Evolutionary conservation across 2,888 invertebrate genomes (phyloP), one percentile per base, ranked within the genome.

Genomic region (Pherbina coryleti): DNA sequence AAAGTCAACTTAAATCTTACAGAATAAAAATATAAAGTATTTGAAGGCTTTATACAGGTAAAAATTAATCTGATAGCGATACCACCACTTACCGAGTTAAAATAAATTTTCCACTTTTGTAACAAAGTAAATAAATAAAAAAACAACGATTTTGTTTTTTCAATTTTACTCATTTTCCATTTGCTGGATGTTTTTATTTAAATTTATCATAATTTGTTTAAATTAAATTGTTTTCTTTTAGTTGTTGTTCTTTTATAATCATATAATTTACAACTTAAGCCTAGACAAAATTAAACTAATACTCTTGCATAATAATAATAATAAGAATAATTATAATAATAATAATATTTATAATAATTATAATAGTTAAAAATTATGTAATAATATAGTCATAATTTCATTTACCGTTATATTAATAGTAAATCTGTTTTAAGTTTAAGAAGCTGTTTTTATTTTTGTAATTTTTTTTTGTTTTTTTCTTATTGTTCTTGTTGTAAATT

Each of bases 221-320:
- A 73, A 70, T 75, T 75, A 75, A 53, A 64, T 75, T 55, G 57
- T 69, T 73, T 67, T 66, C 34, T 55, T 67, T 72, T 55, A 28
- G 44, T 71, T 53, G 49, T 76, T 76, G 28, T 69, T 76, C 9
- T 37, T 82, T 84, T 82, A 82, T 84, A 84, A 80, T 87, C 85
- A 83, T 88, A 88, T 89, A 88, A 87, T 88, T 87, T 89, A 88
- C 89, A 88, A 87, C 89, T 88, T 88, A 88, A 82, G 76, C 76
- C 83, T 83, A 83, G 76, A 79, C 73, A 78, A 82, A 83, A 83
- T 83, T 83, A 83, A 81, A 82, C 83, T 82, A 82, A 79, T 81
- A 79, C 55, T 80, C 60, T 81, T 77, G 57, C 49, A 73, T 78
- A 60, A 70, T 69, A 64, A 71, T 60, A 77, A 71, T 75, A 75